phyloP scores from a whole-genome alignment of 2,888 invertebrate genomes.

The Steinernema hermaphroditum region DNA sequence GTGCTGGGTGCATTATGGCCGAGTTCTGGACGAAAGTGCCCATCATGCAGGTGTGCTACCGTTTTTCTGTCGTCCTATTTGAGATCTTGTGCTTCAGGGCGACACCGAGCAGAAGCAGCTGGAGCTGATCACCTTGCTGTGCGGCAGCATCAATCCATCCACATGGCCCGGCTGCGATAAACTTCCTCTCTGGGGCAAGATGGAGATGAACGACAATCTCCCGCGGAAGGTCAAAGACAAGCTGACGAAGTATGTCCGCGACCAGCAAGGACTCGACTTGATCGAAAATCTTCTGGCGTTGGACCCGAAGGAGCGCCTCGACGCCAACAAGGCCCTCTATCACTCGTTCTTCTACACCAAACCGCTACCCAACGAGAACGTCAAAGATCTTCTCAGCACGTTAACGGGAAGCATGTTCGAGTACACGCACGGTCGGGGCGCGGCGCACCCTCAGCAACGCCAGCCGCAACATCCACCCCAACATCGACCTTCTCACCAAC shows the following conservation, averaged over 20 bases:
- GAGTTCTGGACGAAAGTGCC: conserved; percentile 94
- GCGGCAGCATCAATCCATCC: conserved; percentile 89
- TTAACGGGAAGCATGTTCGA: conserved; percentile 52
- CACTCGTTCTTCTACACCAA: conserved; percentile 99
- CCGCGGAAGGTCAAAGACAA: conserved; percentile 37
- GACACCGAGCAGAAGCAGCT: conserved; percentile 94
- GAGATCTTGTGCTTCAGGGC: conserved; percentile 73
- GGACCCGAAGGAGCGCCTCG: conserved; percentile 84
- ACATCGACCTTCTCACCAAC: too few relatives aligned
- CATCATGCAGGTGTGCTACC: conserved; percentile 68
- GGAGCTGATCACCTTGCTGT: conserved; percentile 88
- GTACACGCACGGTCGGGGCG: conserved; percentile 45
- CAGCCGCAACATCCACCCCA: too few relatives aligned
- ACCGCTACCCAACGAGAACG: conserved; percentile 78
- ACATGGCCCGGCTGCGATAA: conserved; percentile 74
- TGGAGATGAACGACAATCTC: conserved; percentile 40
- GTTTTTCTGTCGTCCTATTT: background rate
- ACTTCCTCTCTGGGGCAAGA: conserved; percentile 43
- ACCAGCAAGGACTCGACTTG: conserved; percentile 78
- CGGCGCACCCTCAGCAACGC: too few relatives aligned
- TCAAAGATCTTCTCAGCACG: conserved; percentile 58
- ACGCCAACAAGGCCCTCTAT: conserved; percentile 83
- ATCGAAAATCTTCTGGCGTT: conserved; percentile 86
- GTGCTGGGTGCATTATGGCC: conserved; percentile 95
- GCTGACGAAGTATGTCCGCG: conserved; percentile 68